Base-by-base conservation (phyloP, 92 coral and sea anemone genomes). In the Bergia sp. region DNA sequence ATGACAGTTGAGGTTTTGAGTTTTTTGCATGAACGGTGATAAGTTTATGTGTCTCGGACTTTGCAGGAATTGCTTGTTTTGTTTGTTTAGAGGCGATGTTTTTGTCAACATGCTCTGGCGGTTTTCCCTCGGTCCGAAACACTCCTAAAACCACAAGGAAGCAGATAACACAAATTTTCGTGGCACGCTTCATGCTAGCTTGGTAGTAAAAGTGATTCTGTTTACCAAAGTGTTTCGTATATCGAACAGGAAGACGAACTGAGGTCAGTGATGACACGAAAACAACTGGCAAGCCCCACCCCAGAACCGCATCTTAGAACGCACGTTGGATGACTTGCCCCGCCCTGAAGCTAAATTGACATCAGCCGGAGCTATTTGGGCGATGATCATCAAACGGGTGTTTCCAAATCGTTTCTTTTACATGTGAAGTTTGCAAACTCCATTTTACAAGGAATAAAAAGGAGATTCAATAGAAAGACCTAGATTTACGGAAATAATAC, bases 91-190 rank as follows among this genome's bases (percentile, higher is more conserved):
- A 38, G 29, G 42, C 15, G 36, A 67, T 18, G 16, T 79, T 21
- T 23, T 73, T 76, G 75, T 77, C 81, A 29, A 82, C 82, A 82
- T 82, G 88, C 57, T 89, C 87, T n/a, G 81, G 64, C 37, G 84
- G 79, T 76, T 89, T 84, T 4, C 72, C 81, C 23, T 89, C 82
- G 0, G 66, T 80, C 5, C 37, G 65, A 50, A 84, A 29, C 5
- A 76, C 42, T 72, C 58, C 75, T 37, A 37, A 50, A 67, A 71
- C 20, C 40, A 72, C 49, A 29, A 71, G 2, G 29, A 29, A 6
- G 67, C 7, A 84, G 13, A 67, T 16, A 23, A 72, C 86, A 82
- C 67, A 49, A 8, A 36, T 0, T 29, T 58, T 72, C 81, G 39
- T 40, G 40, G 76, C 87, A 41, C 39, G 76, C 40, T 84, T 65